These are phyloP conservation scores for Muraenolepis orangiensis DNA, from an alignment of 2,797 vertebrate species.

Conservation along the genomic window DNA sequence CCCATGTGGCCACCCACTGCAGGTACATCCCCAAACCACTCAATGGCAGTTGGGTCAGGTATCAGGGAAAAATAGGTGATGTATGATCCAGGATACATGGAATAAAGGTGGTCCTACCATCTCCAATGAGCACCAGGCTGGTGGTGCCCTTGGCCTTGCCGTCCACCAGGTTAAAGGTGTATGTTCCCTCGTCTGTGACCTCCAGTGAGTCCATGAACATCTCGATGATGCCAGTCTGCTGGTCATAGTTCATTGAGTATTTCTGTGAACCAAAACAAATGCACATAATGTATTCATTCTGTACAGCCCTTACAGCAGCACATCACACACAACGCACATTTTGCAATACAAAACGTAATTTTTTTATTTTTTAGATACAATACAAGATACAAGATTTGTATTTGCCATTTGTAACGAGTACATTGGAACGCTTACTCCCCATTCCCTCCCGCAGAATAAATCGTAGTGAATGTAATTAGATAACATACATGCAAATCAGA, in stretches of 20 bases:
- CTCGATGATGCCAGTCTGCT: constrained; percentile 86
- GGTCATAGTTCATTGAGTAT: constrained; percentile 92
- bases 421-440: too few species aligned
- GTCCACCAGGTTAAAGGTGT: constrained; percentile 93
- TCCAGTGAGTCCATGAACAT: constrained; percentile 96
- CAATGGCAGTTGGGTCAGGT: not conserved
- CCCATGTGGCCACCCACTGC: constrained; percentile 50
- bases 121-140: constrained; percentile 92
- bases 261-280: constrained; percentile 76
- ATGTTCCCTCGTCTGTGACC: constrained; percentile 92
- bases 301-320: not conserved
- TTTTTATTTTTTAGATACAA: too few species aligned
- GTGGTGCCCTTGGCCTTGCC: constrained; percentile 93
- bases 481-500: not conserved
- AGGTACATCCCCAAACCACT: not conserved
- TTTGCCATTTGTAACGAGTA: too few species aligned
- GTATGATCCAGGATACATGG: not conserved
- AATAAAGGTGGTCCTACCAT: constrained; percentile 73
- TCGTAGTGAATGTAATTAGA: too few species aligned
- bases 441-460: too few species aligned
- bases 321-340: too few species aligned
- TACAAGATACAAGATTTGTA: too few species aligned
- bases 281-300: not conserved
- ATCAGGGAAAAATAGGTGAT: not conserved
- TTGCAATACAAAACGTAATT: not conserved